Conservation (phyloP, 2,113 vertebrate genomes). For the Paraplagusia blochii region DNA sequence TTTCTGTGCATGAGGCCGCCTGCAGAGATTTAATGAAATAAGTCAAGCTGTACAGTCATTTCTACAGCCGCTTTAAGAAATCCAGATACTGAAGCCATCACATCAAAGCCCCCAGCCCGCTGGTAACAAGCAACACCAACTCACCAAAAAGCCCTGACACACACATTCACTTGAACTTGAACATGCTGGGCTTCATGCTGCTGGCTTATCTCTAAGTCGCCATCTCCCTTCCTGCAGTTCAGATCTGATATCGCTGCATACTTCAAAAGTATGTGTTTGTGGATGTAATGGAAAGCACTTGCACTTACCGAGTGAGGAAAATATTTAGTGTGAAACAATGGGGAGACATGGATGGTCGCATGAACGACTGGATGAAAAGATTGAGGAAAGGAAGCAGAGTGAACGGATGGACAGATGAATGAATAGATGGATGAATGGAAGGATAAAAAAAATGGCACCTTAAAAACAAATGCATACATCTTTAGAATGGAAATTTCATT, state of each 20-base stretch:
- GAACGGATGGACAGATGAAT: slow-evolving; percentile 12
- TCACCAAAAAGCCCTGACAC: slow-evolving; percentile 51
- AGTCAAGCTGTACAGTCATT: slow-evolving; percentile 27
- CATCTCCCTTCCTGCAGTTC: slow-evolving; percentile 68
- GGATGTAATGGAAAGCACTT: slow-evolving; percentile 70
- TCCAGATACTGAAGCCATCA: slow-evolving; percentile 34
- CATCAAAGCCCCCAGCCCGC: slow-evolving; percentile 59
- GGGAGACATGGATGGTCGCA: slow-evolving; percentile 45
- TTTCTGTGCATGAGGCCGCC: slow-evolving; percentile 9
- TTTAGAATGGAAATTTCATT: too few species aligned
- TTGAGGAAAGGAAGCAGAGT: slow-evolving; percentile 4
- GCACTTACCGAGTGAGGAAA: slow-evolving; percentile 47
- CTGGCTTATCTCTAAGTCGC: slow-evolving; percentile 64
- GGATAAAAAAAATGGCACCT: not conserved
- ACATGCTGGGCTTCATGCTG: slow-evolving; percentile 55
- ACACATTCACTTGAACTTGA: slow-evolving; percentile 18
- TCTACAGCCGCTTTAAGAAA: slow-evolving; percentile 18
- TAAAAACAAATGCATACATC: too few species aligned
- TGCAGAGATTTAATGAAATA: slow-evolving; percentile 42
- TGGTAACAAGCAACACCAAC: slow-evolving; percentile 45
- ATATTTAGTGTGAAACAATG: slow-evolving; percentile 62
- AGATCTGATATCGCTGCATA: slow-evolving; percentile 51
- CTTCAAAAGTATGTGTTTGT: slow-evolving; percentile 57
- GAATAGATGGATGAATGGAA: slow-evolving; percentile 24
- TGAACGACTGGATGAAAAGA: slow-evolving; percentile 37